phyloP scores from a whole-genome alignment of 2,888 invertebrate species.

The Romanomermis culicivorax region DNA sequence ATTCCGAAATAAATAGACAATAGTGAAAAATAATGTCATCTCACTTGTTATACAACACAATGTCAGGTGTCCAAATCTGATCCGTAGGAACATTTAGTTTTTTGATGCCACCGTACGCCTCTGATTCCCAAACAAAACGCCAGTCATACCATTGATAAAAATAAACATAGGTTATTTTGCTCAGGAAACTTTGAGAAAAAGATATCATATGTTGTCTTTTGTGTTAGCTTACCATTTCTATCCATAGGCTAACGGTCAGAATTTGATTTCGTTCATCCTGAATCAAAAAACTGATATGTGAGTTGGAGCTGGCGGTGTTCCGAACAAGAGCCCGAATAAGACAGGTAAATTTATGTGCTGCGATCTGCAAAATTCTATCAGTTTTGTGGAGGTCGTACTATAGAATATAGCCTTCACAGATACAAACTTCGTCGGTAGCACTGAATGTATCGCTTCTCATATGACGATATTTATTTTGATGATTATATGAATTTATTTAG shows the following conservation, averaged over 20 bases:
- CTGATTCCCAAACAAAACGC: slow-evolving; percentile 73
- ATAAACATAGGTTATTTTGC: not conserved
- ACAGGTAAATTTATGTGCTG: not conserved
- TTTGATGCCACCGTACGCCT: slow-evolving; percentile 76
- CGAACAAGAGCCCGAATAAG: no score
- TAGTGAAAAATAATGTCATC: no score
- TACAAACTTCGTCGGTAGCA: no score
- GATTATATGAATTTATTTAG: no score
- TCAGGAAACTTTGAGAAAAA: not conserved
- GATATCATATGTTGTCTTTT: not conserved
- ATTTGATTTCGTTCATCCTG: slow-evolving; percentile 29
- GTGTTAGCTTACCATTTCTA: slow-evolving; percentile 20
- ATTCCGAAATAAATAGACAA: no score
- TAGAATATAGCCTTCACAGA: no score
- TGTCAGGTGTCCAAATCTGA: slow-evolving; percentile 89
- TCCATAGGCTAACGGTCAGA: slow-evolving; percentile 26
- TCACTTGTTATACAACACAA: slow-evolving; percentile 78
- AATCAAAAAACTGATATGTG: slow-evolving; percentile 1
- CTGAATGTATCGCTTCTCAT: no score
- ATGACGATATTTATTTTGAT: no score
- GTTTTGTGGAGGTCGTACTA: no score
- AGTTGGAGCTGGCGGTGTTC: no score
- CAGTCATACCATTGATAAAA: slow-evolving; percentile 76
- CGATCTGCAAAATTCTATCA: not conserved
- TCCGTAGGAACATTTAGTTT: slow-evolving; percentile 88